These are phyloP conservation scores for Panthera tigris DNA, from an alignment of 2,113 vertebrate genomes.

Conservation along the genomic window DNA sequence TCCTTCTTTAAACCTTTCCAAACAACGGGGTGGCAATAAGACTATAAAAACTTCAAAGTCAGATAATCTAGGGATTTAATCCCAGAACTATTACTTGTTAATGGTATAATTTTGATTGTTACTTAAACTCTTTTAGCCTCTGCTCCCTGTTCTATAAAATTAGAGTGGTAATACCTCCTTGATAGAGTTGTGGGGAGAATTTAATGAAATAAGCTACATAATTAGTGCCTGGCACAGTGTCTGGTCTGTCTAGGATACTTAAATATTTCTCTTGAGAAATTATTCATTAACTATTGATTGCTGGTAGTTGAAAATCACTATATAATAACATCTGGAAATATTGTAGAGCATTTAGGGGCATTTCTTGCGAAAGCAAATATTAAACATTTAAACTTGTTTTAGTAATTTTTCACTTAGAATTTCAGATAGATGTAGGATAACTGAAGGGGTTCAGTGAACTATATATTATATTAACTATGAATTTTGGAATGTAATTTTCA, in stretches of 20 bases:
- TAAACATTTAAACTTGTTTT: constrained; percentile 43
- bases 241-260: neutral
- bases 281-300: neutral
- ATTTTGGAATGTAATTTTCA: constrained; percentile 1
- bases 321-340: neutral
- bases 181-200: neutral
- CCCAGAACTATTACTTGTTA: neutral
- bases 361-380: neutral
- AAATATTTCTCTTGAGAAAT: constrained; percentile 35
- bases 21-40: neutral
- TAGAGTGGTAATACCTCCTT: neutral
- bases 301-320: neutral
- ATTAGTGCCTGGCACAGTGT: neutral
- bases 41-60: neutral
- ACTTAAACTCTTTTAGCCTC: neutral
- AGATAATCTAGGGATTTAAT: neutral
- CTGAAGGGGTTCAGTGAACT: neutral
- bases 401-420: neutral
- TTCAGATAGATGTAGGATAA: neutral
- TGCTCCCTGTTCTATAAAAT: neutral
- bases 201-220: neutral
- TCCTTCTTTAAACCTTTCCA: neutral
- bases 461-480: neutral
- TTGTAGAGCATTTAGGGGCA: neutral
- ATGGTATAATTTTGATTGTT: neutral